Conservation (phyloP, 2,797 vertebrate genomes). For the Graptemys geographica region DNA sequence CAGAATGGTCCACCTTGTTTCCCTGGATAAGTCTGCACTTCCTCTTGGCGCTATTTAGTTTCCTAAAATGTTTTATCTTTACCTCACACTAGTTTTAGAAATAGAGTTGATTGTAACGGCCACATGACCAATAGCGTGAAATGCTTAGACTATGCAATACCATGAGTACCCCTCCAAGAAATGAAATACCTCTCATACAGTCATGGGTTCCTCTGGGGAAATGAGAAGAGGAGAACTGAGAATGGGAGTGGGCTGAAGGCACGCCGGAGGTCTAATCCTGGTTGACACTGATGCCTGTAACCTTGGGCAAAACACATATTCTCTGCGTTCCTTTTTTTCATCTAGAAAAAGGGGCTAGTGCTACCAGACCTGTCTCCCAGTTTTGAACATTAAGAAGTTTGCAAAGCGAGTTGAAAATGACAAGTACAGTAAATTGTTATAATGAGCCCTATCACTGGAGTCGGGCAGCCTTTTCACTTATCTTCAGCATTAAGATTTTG, state of each 20-base stretch:
- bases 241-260: fast-evolving
- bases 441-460: neutral
- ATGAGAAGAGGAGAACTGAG: neutral
- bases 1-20: neutral
- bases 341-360: fast-evolving
- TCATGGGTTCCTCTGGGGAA: neutral
- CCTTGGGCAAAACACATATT: neutral
- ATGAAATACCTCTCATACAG: neutral
- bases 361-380: neutral
- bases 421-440: neutral
- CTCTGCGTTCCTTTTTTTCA: neutral
- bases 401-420: neutral
- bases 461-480: neutral
- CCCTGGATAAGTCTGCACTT: fast-evolving
- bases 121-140: fast-evolving
- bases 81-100: neutral
- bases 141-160: neutral
- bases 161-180: neutral
- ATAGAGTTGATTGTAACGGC: fast-evolving
- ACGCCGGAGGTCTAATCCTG: neutral
- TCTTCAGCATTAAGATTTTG: neutral
- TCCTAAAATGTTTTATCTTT: neutral
- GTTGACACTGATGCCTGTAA: fast-evolving
- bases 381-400: neutral
- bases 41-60: neutral